Evolutionary conservation across 2,113 vertebrate species (phyloP).

Genomic region (Calonectris borealis): DNA sequence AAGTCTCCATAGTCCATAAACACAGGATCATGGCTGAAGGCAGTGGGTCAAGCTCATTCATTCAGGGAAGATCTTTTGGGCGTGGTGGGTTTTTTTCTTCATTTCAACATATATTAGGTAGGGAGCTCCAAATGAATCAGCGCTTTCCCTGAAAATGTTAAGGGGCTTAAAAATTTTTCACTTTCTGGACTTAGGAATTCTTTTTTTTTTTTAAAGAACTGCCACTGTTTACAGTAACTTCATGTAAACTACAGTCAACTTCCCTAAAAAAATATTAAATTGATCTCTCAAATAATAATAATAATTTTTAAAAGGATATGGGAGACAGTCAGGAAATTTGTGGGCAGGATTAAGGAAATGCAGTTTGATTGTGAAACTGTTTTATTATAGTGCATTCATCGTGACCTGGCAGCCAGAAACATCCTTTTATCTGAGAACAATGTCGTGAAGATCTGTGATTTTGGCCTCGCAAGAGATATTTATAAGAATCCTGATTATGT

Average conservation of each 20-base stretch:
- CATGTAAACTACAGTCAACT: not conserved
- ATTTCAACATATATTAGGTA: not conserved
- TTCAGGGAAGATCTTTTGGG: constrained; percentile 1
- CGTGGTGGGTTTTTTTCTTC: not conserved
- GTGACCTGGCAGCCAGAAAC: constrained; percentile 93
- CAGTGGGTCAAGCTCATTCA: constrained; percentile 23
- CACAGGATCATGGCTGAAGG: constrained; percentile 47
- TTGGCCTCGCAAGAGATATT: constrained; percentile 92
- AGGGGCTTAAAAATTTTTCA: not conserved
- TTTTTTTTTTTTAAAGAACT: not conserved
- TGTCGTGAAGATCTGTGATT: constrained; percentile 97
- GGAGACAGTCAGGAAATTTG: constrained; percentile 50
- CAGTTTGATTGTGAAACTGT: constrained; percentile 48
- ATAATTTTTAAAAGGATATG: not conserved
- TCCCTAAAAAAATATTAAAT: not conserved
- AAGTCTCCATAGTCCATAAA: constrained; percentile 42
- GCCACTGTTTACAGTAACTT: not conserved
- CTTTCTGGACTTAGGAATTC: not conserved
- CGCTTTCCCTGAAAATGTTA: not conserved
- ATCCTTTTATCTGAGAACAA: constrained; percentile 94
- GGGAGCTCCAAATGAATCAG: not conserved
- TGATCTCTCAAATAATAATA: not conserved
- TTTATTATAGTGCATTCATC: constrained; percentile 89
- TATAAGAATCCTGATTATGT: constrained; percentile 96
- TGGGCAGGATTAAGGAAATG: constrained; percentile 57